Conservation (phyloP, 2,113 vertebrate species). For the Tetrao urogallus region DNA sequence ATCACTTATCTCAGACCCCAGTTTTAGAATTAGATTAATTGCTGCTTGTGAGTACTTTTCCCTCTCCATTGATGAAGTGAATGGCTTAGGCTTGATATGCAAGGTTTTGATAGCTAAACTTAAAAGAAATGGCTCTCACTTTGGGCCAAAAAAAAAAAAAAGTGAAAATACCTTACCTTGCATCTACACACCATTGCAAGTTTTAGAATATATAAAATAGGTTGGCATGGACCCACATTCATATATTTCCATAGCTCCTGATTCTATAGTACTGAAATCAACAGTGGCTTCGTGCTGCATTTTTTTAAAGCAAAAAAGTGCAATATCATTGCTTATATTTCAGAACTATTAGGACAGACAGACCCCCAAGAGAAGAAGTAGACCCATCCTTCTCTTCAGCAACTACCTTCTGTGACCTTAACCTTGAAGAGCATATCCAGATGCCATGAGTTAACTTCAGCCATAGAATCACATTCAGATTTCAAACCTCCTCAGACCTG, state of each 20-base stretch:
- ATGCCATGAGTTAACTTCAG: neutral
- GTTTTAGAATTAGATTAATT: conserved; percentile 37
- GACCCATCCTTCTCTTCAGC: neutral
- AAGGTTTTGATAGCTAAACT: neutral
- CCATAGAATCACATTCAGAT: neutral
- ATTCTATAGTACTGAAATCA: neutral
- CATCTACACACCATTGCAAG: neutral
- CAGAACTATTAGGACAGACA: neutral
- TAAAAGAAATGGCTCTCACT: neutral
- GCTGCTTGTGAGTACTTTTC: neutral
- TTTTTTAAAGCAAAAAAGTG: neutral
- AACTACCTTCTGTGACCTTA: neutral
- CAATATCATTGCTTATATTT: neutral
- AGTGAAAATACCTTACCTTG: neutral
- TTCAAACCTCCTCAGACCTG: neutral
- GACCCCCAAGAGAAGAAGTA: neutral
- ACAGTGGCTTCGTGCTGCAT: neutral
- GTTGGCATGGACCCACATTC: neutral
- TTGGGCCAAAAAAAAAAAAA: neutral
- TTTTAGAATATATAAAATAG: neutral
- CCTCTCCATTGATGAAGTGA: neutral
- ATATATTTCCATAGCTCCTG: neutral
- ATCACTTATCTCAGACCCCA: neutral
- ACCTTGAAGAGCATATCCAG: neutral
- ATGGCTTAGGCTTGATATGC: neutral